These are phyloP conservation scores for Vollenhovia emeryi DNA, from an alignment of 1,140 invertebrate genomes.

Conservation along the genomic window DNA sequence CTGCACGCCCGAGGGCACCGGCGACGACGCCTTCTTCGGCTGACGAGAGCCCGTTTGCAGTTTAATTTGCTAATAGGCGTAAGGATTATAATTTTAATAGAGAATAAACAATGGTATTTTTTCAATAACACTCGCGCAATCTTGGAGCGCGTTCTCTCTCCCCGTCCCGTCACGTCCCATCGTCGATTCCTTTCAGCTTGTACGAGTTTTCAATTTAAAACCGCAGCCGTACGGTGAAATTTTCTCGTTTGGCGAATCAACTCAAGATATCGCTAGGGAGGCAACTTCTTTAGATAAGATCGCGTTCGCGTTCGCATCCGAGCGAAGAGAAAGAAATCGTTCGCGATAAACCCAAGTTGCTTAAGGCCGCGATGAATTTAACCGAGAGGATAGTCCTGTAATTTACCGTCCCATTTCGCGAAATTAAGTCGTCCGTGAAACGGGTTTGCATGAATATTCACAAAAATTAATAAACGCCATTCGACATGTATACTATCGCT, in stretches of 20 bases:
- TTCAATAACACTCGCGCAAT: slow-evolving; percentile 50
- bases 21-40: slow-evolving; percentile 70
- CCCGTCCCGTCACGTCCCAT: not conserved
- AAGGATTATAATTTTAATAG: slow-evolving; percentile 72
- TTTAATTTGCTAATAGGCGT: slow-evolving; percentile 66
- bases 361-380: not conserved
- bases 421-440: slow-evolving; percentile 4
- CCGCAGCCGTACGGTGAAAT: not conserved
- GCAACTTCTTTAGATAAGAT: not conserved
- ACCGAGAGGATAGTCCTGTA: not conserved
- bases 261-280: not conserved
- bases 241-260: not conserved
- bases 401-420: not conserved
- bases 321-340: not conserved
- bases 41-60: slow-evolving; percentile 51
- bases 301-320: not conserved
- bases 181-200: not conserved
- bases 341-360: not conserved
- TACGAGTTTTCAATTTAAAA: not conserved
- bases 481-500: not conserved
- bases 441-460: not conserved
- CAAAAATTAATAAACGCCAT: not conserved
- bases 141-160: not conserved
- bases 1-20: slow-evolving; percentile 69
- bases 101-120: slow-evolving; percentile 74